These are phyloP conservation scores for Chaetodon trifascialis DNA, from an alignment of 2,113 vertebrate genomes.

Conservation along the genomic window DNA sequence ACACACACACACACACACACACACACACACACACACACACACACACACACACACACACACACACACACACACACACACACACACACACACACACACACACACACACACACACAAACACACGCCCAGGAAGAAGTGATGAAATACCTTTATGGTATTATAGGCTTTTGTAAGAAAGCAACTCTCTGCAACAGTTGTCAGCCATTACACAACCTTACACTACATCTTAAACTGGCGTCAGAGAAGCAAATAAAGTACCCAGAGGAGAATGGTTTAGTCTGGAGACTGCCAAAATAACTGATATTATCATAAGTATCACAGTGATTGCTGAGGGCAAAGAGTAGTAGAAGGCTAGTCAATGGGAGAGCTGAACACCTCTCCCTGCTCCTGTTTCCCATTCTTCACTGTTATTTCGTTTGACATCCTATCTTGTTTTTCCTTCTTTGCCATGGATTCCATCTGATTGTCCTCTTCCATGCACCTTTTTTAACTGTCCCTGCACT, in stretches of 20 bases:
- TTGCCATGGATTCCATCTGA: conserved; percentile 27
- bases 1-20: conserved; percentile 16
- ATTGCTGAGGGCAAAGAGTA: not conserved
- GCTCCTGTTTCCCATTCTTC: not conserved
- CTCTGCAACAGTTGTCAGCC: not conserved
- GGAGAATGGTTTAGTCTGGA: conserved; percentile 8
- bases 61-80: conserved; percentile 19
- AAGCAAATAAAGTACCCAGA: conserved; percentile 11
- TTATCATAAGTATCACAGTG: conserved; percentile 14
- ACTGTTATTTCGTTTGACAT: conserved; percentile 5
- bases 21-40: conserved; percentile 17
- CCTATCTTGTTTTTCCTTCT: conserved; percentile 17
- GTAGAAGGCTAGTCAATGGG: no score
- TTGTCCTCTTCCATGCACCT: not conserved
- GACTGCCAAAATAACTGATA: conserved; percentile 17
- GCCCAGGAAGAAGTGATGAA: conserved; percentile 13
- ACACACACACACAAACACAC: conserved; percentile 9
- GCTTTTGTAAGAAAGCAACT: not conserved
- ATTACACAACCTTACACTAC: not conserved
- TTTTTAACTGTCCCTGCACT: not conserved
- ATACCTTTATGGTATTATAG: conserved; percentile 9
- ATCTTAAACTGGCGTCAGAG: not conserved
- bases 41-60: conserved; percentile 16
- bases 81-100: conserved; percentile 13
- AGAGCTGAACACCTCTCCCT: not conserved